Evolutionary conservation across 2,797 vertebrate species (phyloP).

Genomic region (Sebastes itinus): DNA sequence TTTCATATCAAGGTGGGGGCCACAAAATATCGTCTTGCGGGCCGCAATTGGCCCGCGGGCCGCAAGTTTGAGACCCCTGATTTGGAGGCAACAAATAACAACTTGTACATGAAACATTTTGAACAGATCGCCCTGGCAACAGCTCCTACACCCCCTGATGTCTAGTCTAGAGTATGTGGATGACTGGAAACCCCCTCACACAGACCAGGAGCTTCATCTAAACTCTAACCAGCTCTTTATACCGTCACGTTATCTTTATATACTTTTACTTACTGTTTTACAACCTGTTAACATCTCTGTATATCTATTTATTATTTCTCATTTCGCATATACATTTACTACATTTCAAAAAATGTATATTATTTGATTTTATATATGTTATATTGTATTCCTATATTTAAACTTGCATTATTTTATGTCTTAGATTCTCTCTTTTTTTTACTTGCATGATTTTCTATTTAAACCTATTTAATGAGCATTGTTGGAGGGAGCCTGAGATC

Average conservation of each 20-base stretch:
- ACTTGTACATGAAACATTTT: neutral
- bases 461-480: neutral
- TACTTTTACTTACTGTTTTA: no score
- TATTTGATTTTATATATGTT: no score
- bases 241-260: neutral
- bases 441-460: no score
- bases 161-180: neutral
- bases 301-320: accelerated
- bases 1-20: no score
- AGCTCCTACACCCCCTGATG: neutral
- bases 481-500: neutral
- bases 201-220: neutral
- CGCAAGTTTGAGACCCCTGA: no score
- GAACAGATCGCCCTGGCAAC: neutral
- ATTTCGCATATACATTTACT: neutral
- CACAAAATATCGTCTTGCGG: no score
- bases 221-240: neutral
- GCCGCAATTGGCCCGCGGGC: no score
- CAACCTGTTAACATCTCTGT: no score
- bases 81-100: neutral
- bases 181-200: neutral
- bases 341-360: neutral
- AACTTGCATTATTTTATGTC: no score
- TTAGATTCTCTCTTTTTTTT: no score
- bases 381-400: no score